Evolutionary conservation across 2,888 invertebrate genomes (phyloP), one percentile per base, ranked within the genome.

Genomic region (Dryobotodes eremita): DNA sequence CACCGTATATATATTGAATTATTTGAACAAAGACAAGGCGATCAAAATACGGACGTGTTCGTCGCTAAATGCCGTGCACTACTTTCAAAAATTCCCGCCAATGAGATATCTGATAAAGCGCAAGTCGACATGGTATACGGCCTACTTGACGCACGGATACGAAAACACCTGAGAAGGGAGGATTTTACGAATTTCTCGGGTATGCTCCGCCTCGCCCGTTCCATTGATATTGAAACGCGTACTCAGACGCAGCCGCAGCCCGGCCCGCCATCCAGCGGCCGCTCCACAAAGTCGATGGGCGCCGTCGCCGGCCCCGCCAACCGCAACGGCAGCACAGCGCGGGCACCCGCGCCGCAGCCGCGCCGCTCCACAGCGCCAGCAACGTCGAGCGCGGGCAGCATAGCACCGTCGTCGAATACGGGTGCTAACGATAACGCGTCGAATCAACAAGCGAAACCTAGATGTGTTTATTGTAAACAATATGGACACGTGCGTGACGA

Each of bases 81-180:
- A 2, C 20, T 69, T 1, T 11, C 42, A 13, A 69, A 69, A 69
- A 69, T 69, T 11, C 69, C 69, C 13, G 69, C 42, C 15, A 36
- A 36, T 11, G 55, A 69, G 5, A 42, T 55, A 53, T 36, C 69
- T 1, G 69, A 69, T 15, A 69, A 69, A 23, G 69, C 69, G 42
- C 69, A 69, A 55, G 69, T 69, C 23, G 69, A 69, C n/a, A 69
- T 69, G 69, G 69, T 69, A 5, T 36, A 69, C n/a, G 69, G 69
- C 36, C 36, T 57, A 69, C 69, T 69, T 11, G 69, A 69, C n/a
- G 42, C 20, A 7, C 20, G 69, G 8, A 53, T 55, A 5, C 10
- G n/a, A 57, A 57, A 42, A 46, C 57, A 70, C 15, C 17, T 70
- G 42, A 70, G 57, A 17, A 57, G 70, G 57, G 57, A 57, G 3